Percentiles rank a stretch among this genome's conserved stretches.
These are phyloP conservation scores for Oryzias woworae DNA, from an alignment of 2,113 vertebrate genomes.

Conservation along the genomic window DNA sequence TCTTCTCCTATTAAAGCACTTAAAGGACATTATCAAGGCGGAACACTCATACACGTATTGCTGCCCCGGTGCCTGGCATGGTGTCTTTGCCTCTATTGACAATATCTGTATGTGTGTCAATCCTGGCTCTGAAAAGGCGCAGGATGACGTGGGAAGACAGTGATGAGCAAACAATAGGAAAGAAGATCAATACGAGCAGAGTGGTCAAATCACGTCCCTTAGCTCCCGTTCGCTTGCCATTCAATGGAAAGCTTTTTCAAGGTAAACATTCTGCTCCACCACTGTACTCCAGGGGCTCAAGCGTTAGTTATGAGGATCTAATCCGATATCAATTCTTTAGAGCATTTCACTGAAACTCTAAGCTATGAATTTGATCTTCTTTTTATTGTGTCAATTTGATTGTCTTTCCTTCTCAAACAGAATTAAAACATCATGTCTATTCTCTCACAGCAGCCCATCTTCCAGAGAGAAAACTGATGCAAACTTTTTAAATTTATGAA, in stretches of 20 bases:
- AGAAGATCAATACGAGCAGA: conserved; percentile 1
- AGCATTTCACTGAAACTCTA: too few species aligned
- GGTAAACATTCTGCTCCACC: background rate
- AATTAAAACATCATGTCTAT: too few species aligned
- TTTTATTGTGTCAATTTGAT: too few species aligned
- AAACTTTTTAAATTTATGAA: too few species aligned
- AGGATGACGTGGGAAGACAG: background rate
- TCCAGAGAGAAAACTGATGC: too few species aligned
- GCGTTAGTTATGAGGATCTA: background rate
- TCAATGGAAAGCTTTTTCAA: background rate
- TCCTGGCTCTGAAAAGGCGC: background rate
- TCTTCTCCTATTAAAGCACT: conserved; percentile 32
- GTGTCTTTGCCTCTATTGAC: background rate
- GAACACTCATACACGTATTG: background rate
- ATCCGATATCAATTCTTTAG: too few species aligned
- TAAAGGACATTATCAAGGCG: conserved; percentile 12
- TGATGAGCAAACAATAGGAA: background rate
- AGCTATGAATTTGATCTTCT: too few species aligned
- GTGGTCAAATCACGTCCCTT: conserved; percentile 5
- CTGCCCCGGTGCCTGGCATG: conserved; percentile 2
- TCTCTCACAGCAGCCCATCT: too few species aligned
- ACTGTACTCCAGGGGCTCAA: background rate
- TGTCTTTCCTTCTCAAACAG: too few species aligned
- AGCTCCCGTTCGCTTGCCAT: background rate
- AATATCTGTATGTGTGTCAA: conserved; percentile 2